Evolutionary conservation across 2,113 vertebrate genomes (phyloP).

Genomic region (Eurypyga helias): DNA sequence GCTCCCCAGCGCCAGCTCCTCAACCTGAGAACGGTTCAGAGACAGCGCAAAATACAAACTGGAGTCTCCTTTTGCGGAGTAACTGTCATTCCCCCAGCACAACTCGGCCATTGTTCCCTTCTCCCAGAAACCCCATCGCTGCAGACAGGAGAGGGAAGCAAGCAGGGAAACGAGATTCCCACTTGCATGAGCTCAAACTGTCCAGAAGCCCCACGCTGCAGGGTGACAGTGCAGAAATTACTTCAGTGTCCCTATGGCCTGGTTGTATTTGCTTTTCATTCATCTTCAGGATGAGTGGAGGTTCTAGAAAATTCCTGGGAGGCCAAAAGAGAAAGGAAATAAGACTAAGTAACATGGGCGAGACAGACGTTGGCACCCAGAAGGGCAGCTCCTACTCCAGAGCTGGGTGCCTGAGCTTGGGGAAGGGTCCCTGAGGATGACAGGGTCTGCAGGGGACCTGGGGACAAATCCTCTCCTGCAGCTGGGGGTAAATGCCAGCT

Average conservation of each 20-base stretch:
- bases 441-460: neutral
- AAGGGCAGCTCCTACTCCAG: neutral
- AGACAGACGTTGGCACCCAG: neutral
- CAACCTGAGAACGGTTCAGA: neutral
- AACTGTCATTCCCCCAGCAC: neutral
- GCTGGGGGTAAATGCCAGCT: neutral
- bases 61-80: neutral
- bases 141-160: neutral
- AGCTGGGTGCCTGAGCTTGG: neutral
- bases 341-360: neutral
- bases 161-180: neutral
- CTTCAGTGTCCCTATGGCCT: neutral
- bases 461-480: too few species aligned
- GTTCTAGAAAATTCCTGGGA: neutral
- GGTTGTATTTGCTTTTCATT: neutral
- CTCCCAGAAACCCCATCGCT: neutral
- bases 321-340: neutral
- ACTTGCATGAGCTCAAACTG: neutral
- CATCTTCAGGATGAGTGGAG: neutral
- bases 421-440: neutral
- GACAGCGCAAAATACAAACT: neutral
- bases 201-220: rapidly evolving
- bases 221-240: neutral
- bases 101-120: neutral
- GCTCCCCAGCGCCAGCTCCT: neutral